A percentile compares a stretch with the other conserved stretches of the same genome.
phyloP scores from a whole-genome alignment of 2,888 invertebrate species.

The Erynnis tages region DNA sequence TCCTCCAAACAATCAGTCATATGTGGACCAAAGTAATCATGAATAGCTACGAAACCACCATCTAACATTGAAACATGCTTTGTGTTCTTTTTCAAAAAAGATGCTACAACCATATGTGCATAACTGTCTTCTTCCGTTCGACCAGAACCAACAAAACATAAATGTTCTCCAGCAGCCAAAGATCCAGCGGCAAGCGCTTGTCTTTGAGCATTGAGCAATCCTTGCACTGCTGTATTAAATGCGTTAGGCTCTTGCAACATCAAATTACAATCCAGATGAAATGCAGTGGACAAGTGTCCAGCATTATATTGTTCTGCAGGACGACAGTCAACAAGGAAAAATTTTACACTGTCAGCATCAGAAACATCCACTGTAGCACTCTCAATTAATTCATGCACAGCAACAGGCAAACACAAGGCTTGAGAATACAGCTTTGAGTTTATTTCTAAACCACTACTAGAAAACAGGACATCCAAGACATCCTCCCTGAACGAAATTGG shows the following conservation, averaged over 20 bases:
- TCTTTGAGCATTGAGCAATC: slow-evolving; percentile 92
- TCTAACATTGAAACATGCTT: slow-evolving; percentile 95
- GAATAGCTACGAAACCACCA: slow-evolving; percentile 94
- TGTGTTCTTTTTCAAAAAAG: slow-evolving; percentile 96
- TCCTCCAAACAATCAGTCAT: slow-evolving; percentile 91
- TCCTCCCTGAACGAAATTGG: slow-evolving; percentile 96
- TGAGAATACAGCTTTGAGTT: slow-evolving; percentile 86
- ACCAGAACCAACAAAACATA: slow-evolving; percentile 97
- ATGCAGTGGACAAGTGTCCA: slow-evolving; percentile 98
- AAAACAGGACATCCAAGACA: slow-evolving; percentile 84
- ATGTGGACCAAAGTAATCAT: slow-evolving; percentile 91
- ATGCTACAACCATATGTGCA: slow-evolving; percentile 98
- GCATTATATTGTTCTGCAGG: slow-evolving; percentile 98
- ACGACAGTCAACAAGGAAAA: slow-evolving; percentile 98
- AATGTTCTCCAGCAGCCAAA: slow-evolving; percentile 91
- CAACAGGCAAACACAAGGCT: slow-evolving; percentile 97
- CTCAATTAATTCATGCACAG: slow-evolving; percentile 94
- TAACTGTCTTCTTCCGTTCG: slow-evolving; percentile 96
- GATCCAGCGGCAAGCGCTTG: slow-evolving; percentile 94
- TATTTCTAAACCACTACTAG: slow-evolving; percentile 78
- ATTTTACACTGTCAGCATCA: slow-evolving; percentile 87
- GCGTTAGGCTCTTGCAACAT: slow-evolving; percentile 98
- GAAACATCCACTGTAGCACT: slow-evolving; percentile 86
- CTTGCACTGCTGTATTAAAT: slow-evolving; percentile 96
- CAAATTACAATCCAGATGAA: slow-evolving; percentile 97